Conservation (phyloP, 2,888 invertebrate species). For the Gandaritis pyraliata region DNA sequence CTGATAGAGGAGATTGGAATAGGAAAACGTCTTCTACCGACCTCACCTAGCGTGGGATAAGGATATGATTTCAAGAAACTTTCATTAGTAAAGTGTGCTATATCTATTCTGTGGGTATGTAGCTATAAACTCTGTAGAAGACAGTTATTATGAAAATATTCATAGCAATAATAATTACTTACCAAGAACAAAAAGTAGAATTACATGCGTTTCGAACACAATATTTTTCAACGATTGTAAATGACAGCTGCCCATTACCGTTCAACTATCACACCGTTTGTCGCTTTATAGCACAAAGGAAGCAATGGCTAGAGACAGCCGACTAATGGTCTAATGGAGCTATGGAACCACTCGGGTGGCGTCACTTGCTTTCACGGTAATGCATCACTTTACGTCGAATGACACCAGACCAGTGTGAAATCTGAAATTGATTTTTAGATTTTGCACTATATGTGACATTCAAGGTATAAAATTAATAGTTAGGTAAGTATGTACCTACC, state of each 20-base stretch:
- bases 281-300: conserved; percentile 64
- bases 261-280: conserved; percentile 61
- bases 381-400: conserved; percentile 40
- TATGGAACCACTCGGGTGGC: conserved; percentile 50
- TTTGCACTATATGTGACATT: neutral
- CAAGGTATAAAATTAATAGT: too few relatives aligned
- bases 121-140: too few relatives aligned
- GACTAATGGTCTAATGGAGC: conserved; percentile 54
- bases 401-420: conserved; percentile 19
- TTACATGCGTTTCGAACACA: neutral
- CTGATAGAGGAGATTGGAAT: too few relatives aligned
- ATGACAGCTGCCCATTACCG: conserved; percentile 57
- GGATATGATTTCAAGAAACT: too few relatives aligned
- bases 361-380: conserved; percentile 54
- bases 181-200: neutral
- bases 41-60: too few relatives aligned
- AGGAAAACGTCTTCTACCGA: too few relatives aligned
- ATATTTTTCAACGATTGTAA: conserved; percentile 40
- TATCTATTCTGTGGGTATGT: too few relatives aligned
- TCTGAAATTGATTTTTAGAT: conserved; percentile 5
- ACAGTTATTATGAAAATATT: too few relatives aligned
- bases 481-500: too few relatives aligned
- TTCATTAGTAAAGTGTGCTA: too few relatives aligned
- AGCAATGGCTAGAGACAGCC: conserved; percentile 54
- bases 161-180: too few relatives aligned